Base-by-base conservation (phyloP, 2,113 vertebrate genomes). In the Xenopus laevis region DNA sequence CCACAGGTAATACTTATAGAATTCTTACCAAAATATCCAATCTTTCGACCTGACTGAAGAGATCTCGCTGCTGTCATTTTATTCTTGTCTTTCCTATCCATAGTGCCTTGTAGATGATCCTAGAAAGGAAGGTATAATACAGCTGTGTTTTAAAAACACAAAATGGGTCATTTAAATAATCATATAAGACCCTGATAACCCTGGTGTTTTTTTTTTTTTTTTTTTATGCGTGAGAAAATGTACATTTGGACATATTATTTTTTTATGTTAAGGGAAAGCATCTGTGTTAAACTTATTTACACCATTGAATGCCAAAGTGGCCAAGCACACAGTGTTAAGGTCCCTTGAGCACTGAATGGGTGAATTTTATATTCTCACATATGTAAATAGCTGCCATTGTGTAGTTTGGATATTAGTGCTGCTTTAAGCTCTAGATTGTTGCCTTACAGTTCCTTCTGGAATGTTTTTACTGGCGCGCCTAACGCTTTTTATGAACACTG, bases 11-110 rank as follows among this genome's bases (percentile, higher is more conserved):
- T 99, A 94, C 90, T 98, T 91, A 98, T 99, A 96, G 97, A 99
- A 90, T 98, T 98, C 93, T 88, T 98, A 94, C 96, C 94, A 89
- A 99, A 99, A 95, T 99, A 97, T 84, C 96, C 97, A 83, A 98
- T 99, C 90, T 95, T 99, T 83, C 92, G 95, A 89, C 97, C 97
- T 50, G 97, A 99, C 92, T 99, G 94, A 98, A 86, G 85, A 89
- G 80, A 7, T n/a, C 16, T 3, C n/a, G 20, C 4, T 87, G 86
- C 45, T 83, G 68, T 79, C 78, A 10, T 90, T 80, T 88, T 87
- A 27, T 81, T 45, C 89, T 89, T 91, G 92, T 94, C 90, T 93
- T 93, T 94, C 92, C 93, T 91, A 90, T 93, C 93, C 91, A 92
- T 95, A 96, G 97, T 98, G 97, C 97, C 97, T 99, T 98, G 95